Evolutionary conservation across 1,140 invertebrate genomes (phyloP), one percentile per base, ranked within the genome.

Genomic region (Tigriopus japonicus): DNA sequence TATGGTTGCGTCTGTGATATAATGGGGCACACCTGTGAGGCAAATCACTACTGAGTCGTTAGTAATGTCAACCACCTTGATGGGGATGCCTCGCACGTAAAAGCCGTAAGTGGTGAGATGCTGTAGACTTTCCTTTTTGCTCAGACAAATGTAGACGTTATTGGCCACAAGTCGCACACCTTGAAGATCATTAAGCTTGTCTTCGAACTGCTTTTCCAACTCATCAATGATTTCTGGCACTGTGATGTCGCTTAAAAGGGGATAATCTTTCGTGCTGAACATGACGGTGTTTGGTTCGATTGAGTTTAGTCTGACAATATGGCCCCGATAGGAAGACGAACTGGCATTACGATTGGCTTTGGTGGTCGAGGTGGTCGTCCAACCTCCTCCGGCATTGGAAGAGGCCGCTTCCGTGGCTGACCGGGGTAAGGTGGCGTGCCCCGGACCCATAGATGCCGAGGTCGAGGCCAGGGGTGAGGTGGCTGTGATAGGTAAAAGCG

Each of bases 161-260:
- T 60, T 55, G 24, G 65, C 64, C 19, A 64, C 68, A 9, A 72
- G 63, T 12, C 71, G 64, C 10, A 72, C 71, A 9, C 70, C 69
- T 19, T 64, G 62, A 41, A 72, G 66, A 19, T 65, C 63, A 42
- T 67, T 65, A 14, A 71, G 62, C 15, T 65, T 66, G 19, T 66
- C 56, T 41, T 69, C 69, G 42, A 71, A 67, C 52, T 71, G 69
- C 40, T 63, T 63, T 49, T 72, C 71, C 19, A 72, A 62, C 54
- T 69, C 68, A 63, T 72, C 71, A 63, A 72, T 71, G 12, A 71
- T 65, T 52, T 72, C 69, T 62, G 69, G 69, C 19, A 68, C 68
- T 10, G 60, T 65, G 14, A 71, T 64, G 45, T 68, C 68, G 59
- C 59, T 59, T 41, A 67, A 56, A 42, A 64, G 63, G 41, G 67